These are phyloP conservation scores for Cactoblastis cactorum DNA, from an alignment of 2,888 invertebrate species.

Conservation along the genomic window DNA sequence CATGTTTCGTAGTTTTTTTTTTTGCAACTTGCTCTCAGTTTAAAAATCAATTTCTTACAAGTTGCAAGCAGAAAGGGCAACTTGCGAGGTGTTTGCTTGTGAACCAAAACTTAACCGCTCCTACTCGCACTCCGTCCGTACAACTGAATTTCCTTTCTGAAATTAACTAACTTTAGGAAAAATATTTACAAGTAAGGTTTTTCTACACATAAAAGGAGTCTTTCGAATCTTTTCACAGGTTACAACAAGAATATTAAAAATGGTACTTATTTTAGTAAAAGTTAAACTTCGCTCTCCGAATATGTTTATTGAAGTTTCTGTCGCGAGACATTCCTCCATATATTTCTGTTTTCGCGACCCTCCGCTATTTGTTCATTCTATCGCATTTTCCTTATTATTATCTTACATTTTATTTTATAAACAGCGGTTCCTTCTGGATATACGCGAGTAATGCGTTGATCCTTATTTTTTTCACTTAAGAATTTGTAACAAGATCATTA, in stretches of 20 bases:
- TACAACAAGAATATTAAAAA: slow-evolving; percentile 40
- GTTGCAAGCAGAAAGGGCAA: slow-evolving; percentile 55
- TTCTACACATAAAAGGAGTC: slow-evolving; percentile 38
- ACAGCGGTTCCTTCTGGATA: slow-evolving; percentile 16
- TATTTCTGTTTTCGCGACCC: slow-evolving; percentile 31
- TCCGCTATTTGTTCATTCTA: slow-evolving; percentile 31
- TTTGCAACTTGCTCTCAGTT: slow-evolving; percentile 63
- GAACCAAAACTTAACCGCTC: slow-evolving; percentile 52
- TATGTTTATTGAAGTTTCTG: slow-evolving; percentile 38
- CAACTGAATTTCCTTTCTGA: slow-evolving; percentile 47
- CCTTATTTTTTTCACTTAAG: slow-evolving; percentile 11
- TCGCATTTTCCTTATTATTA: slow-evolving; percentile 36
- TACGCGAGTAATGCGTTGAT: slow-evolving; percentile 11
- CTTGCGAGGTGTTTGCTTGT: slow-evolving; percentile 64
- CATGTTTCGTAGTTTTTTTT: slow-evolving; percentile 58
- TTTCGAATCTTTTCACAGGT: slow-evolving; percentile 39
- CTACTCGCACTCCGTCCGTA: slow-evolving; percentile 28
- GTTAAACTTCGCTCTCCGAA: slow-evolving; percentile 28
- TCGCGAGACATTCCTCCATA: slow-evolving; percentile 26
- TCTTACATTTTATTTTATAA: slow-evolving; percentile 33
- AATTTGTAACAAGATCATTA: slow-evolving; percentile 10
- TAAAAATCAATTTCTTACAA: slow-evolving; percentile 74
- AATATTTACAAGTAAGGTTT: slow-evolving; percentile 56
- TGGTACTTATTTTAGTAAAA: slow-evolving; percentile 32
- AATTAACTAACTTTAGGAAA: slow-evolving; percentile 58